A percentile compares a stretch with the other conserved stretches of the same genome.
These are phyloP conservation scores for Naja naja DNA, from an alignment of 2,113 vertebrate species.

Conservation along the genomic window DNA sequence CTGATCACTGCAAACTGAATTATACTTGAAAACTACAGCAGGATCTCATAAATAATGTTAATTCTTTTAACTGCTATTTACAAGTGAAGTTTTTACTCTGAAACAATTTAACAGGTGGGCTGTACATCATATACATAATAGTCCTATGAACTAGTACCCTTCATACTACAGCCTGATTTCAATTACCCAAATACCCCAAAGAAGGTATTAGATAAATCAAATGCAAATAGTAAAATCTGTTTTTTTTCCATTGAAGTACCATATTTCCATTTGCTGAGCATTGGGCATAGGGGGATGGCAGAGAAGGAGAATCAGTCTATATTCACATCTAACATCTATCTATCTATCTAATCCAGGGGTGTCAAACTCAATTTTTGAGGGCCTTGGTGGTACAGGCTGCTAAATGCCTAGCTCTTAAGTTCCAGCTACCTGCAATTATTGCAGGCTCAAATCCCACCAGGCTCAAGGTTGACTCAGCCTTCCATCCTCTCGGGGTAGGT, in stretches of 20 bases:
- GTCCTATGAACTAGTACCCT: background rate
- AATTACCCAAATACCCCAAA: background rate
- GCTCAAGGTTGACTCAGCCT: no score
- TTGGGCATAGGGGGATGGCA: no score
- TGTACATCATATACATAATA: background rate
- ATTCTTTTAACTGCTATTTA: background rate
- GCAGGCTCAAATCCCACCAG: no score
- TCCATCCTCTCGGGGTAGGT: no score
- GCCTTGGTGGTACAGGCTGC: no score
- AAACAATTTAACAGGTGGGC: background rate
- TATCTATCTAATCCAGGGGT: background rate
- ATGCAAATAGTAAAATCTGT: background rate
- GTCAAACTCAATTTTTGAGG: no score
- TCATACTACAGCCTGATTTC: background rate
- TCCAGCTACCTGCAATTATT: no score
- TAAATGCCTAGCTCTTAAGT: no score
- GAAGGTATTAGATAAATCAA: background rate
- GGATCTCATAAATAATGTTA: background rate
- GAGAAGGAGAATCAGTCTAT: background rate
- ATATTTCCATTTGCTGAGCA: background rate
- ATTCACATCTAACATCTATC: background rate
- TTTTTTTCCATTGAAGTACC: background rate
- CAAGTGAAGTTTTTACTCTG: background rate
- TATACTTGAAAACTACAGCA: background rate
- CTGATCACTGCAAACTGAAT: background rate